Conservation (phyloP, 2,888 invertebrate genomes). For the Acronicta psi region DNA sequence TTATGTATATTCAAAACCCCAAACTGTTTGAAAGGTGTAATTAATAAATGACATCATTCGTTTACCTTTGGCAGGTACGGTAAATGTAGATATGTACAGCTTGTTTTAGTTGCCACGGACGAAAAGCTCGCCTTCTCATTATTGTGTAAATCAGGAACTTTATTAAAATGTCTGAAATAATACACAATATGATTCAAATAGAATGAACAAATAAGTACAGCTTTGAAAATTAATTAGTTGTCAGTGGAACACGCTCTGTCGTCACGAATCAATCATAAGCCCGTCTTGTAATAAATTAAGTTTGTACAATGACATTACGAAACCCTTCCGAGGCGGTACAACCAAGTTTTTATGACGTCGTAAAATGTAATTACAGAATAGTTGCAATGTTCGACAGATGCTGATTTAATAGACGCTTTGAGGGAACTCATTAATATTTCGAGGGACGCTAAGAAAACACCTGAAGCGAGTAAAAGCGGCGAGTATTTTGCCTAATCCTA, state of each 20-base stretch:
- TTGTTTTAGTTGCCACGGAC: too few species aligned
- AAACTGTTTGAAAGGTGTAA: too few species aligned
- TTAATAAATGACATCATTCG: too few species aligned
- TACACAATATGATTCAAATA: background rate
- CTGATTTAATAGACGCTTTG: slow-evolving; percentile 28
- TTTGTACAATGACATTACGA: slow-evolving; percentile 5
- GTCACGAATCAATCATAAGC: slow-evolving; percentile 23
- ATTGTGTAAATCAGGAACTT: too few species aligned
- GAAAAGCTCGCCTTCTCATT: too few species aligned
- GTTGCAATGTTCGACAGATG: slow-evolving; percentile 44
- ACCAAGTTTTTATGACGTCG: slow-evolving; percentile 41
- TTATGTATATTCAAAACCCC: too few species aligned
- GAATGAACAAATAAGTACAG: background rate
- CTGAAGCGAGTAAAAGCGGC: slow-evolving; percentile 26
- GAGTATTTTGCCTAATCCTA: slow-evolving; percentile 38
- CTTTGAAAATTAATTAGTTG: slow-evolving; percentile 1
- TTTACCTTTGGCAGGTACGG: too few species aligned
- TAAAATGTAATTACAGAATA: slow-evolving; percentile 37
- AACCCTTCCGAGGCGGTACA: slow-evolving; percentile 16
- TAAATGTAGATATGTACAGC: too few species aligned
- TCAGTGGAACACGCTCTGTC: background rate
- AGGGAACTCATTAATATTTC: slow-evolving; percentile 26
- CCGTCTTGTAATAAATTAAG: slow-evolving; percentile 28
- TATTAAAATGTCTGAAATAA: too few species aligned
- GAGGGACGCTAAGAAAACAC: slow-evolving; percentile 25